These are phyloP conservation scores for Prinia subflava DNA, from an alignment of 2,113 vertebrate genomes.

Conservation along the genomic window DNA sequence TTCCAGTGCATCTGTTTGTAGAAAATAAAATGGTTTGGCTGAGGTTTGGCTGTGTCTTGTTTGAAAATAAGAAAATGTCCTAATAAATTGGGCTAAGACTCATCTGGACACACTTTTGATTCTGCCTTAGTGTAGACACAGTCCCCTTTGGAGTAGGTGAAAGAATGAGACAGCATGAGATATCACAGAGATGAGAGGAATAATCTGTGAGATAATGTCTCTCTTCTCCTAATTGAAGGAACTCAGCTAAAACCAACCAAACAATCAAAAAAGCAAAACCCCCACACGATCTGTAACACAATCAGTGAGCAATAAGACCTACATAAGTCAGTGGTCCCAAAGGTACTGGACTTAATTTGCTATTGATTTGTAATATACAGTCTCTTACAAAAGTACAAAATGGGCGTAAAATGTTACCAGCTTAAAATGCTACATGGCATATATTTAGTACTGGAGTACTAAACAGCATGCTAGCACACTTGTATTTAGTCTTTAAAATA, in stretches of 20 bases:
- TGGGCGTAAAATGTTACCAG: neutral
- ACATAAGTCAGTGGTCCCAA: neutral
- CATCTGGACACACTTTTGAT: neutral
- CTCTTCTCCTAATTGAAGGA: neutral
- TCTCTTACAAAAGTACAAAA: neutral
- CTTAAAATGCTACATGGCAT: neutral
- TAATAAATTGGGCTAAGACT: neutral
- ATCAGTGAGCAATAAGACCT: neutral
- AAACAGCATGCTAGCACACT: neutral
- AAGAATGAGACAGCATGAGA: neutral
- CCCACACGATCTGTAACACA: neutral
- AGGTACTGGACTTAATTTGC: neutral
- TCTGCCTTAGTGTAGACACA: neutral
- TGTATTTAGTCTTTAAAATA: neutral
- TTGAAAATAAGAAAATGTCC: neutral
- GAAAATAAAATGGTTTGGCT: neutral
- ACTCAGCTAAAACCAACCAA: neutral
- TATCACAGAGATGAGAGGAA: neutral
- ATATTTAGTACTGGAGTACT: neutral
- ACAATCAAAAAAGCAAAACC: neutral
- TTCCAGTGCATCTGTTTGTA: neutral
- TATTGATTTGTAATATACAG: neutral
- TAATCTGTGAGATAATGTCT: neutral
- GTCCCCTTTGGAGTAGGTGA: neutral
- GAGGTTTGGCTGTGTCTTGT: neutral